Percentiles rank a stretch among this genome's conserved stretches.
Conservation (phyloP, 2,888 invertebrate species). For the Drosophila mulleri region DNA sequence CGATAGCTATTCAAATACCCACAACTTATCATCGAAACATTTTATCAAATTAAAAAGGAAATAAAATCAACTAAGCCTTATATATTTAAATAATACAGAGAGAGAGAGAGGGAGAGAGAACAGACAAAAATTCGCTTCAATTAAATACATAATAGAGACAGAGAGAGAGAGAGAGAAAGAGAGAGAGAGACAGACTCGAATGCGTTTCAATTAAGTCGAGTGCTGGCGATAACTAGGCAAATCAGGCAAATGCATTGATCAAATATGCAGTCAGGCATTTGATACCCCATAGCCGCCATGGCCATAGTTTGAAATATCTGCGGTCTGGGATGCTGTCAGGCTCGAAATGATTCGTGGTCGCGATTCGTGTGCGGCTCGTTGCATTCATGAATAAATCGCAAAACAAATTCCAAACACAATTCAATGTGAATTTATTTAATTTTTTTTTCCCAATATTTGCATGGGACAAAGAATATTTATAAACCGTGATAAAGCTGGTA, state of each 20-base stretch:
- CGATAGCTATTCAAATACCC: constrained; percentile 1
- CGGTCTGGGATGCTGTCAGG: constrained; percentile 41
- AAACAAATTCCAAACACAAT: constrained; percentile 25
- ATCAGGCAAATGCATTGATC: constrained; percentile 35
- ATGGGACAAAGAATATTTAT: constrained; percentile 19
- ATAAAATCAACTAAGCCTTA: not conserved
- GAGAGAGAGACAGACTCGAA: not conserved
- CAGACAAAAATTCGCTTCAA: constrained; percentile 16
- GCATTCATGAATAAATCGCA: constrained; percentile 54
- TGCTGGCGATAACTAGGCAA: constrained; percentile 42
- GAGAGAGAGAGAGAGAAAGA: not conserved
- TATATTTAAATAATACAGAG: constrained; percentile 1
- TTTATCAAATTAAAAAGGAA: not conserved
- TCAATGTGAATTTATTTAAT: constrained; percentile 16
- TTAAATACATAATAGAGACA: constrained; percentile 4
- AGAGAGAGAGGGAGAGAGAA: not conserved
- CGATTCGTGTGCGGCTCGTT: constrained; percentile 37
- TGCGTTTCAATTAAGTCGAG: constrained; percentile 20
- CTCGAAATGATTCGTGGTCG: constrained; percentile 55
- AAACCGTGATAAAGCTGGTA: constrained; percentile 1
- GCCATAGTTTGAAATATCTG: constrained; percentile 43
- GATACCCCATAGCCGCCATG: constrained; percentile 14
- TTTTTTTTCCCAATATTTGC: constrained; percentile 27
- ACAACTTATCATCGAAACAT: not conserved
- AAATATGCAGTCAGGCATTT: constrained; percentile 42